Base-by-base conservation (phyloP, 2,797 vertebrate genomes). In the Sylvilagus floridanus region DNA sequence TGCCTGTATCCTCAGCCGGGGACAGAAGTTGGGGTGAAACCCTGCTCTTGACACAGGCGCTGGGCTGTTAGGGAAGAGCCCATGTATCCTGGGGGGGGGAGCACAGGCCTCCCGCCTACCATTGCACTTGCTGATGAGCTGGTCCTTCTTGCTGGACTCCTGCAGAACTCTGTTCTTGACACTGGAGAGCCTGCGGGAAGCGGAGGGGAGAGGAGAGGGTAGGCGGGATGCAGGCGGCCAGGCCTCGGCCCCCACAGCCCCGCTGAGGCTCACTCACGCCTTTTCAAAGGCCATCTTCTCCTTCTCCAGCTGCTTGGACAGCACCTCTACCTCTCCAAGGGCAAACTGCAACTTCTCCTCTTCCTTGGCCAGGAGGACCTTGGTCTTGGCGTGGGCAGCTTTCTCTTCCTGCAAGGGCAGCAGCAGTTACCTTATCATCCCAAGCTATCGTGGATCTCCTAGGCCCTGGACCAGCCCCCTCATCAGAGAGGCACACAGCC, bases 291-390 rank as follows among this genome's bases (percentile, higher is more conserved):
- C 97, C 91, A 96, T 83, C 88, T 97, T 98, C 92, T 98, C 97
- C 88, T 97, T 97, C 85, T 98, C 95, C 90, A 98, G 97, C 71
- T 98, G 97, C 95, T 98, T 98, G 66, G 97, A 97, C 6, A 98
- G 91, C 62, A 98, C 93, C 22, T 98, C 98, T 72, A 97, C 95
- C 85, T 98, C 97, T 73, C 98, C 98, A 0, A 98, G 97, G 42
- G 98, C 97, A 96, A 98, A 98, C 35, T 98, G 96, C 68, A 98
- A 88, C 63, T 97, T 98, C 93, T 98, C 98, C 65, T 97, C 97
- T 95, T 98, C 97, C 69, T 96, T 97, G 81, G 96, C 95, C 84
- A 98, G 95, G 78, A 97, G 96, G 73, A 63, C 88, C 79, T 97
- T 98, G 87, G 98, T 98, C 96, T 97, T 97, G 60, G 95, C 88